These are phyloP conservation scores for Galerucella nymphaeae DNA, from an alignment of 2,888 invertebrate genomes.

Conservation along the genomic window DNA sequence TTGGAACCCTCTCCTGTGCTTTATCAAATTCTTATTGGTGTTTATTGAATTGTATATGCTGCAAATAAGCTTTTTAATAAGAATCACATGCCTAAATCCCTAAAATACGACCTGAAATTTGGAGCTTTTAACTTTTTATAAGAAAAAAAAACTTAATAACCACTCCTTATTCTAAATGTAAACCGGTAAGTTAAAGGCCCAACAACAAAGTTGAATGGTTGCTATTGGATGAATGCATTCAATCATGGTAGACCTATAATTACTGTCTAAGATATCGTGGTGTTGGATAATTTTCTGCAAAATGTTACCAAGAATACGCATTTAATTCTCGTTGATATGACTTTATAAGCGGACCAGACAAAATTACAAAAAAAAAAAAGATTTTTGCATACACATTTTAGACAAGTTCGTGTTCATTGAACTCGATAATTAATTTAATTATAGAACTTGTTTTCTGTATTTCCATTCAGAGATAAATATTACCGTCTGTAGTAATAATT, in stretches of 20 bases:
- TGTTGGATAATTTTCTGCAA: constrained; percentile 43
- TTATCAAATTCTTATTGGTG: constrained; percentile 19
- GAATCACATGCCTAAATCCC: constrained; percentile 50
- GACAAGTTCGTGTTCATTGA: constrained; percentile 28
- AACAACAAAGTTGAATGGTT: constrained; percentile 45
- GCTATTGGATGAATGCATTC: constrained; percentile 56
- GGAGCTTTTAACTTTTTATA: constrained; percentile 55
- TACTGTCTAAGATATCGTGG: constrained; percentile 50
- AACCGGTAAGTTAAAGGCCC: constrained; percentile 49
- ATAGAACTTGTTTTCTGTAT: constrained; percentile 17
- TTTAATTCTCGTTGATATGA: constrained; percentile 36
- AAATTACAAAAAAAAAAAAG: constrained; percentile 16
- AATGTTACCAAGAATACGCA: constrained; percentile 41
- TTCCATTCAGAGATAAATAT: constrained; percentile 2
- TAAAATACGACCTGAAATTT: constrained; percentile 50
- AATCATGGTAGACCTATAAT: constrained; percentile 56
- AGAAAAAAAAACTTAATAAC: constrained; percentile 54
- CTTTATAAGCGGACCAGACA: constrained; percentile 37
- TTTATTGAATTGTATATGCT: constrained; percentile 15
- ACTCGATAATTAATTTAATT: constrained; percentile 29
- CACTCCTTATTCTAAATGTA: constrained; percentile 58
- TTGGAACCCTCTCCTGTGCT: constrained; percentile 5
- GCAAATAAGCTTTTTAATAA: constrained; percentile 41
- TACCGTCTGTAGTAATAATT: background rate
- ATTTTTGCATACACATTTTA: constrained; percentile 21